Conservation (phyloP, 2,113 vertebrate genomes). For the Silurus asotus region DNA sequence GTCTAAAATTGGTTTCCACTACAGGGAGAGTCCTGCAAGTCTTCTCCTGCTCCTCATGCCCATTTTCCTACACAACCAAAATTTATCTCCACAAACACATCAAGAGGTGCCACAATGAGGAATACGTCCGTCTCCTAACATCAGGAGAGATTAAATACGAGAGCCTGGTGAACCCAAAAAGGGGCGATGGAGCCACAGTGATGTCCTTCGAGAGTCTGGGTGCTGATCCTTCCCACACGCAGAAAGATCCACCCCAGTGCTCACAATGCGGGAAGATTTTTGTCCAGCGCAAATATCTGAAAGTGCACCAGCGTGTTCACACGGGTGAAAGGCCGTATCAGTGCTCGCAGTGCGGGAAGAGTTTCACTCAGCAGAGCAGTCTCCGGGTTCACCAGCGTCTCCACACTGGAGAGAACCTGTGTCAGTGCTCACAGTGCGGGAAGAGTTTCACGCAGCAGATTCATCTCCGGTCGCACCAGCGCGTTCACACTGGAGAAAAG, state of each 20-base stretch:
- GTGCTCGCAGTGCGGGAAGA: conserved; percentile 6
- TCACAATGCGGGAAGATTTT: background rate
- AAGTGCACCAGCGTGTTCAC: conserved; percentile 15
- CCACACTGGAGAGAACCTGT: conserved; percentile 4
- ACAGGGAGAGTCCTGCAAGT: background rate
- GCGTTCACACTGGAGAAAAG: conserved; percentile 6
- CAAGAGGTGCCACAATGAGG: conserved; percentile 14
- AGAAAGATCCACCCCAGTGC: background rate
- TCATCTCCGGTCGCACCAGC: background rate
- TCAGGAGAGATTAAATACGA: conserved; percentile 15
- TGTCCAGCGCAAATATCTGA: background rate
- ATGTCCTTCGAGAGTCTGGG: no score
- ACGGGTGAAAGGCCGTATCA: conserved; percentile 9
- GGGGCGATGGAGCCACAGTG: accelerated
- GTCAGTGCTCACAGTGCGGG: background rate
- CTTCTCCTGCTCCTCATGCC: conserved; percentile 12
- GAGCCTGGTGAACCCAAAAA: background rate
- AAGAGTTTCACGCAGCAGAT: conserved; percentile 17
- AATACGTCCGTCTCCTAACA: conserved; percentile 7
- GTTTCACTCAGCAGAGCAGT: background rate
- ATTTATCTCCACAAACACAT: conserved; percentile 24
- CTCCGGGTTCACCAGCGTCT: conserved; percentile 1
- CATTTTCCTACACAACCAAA: conserved; percentile 5
- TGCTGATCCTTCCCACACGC: background rate
- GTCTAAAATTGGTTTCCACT: background rate